Conservation (phyloP, 2,888 invertebrate genomes). For the Serrognathus titanus region DNA sequence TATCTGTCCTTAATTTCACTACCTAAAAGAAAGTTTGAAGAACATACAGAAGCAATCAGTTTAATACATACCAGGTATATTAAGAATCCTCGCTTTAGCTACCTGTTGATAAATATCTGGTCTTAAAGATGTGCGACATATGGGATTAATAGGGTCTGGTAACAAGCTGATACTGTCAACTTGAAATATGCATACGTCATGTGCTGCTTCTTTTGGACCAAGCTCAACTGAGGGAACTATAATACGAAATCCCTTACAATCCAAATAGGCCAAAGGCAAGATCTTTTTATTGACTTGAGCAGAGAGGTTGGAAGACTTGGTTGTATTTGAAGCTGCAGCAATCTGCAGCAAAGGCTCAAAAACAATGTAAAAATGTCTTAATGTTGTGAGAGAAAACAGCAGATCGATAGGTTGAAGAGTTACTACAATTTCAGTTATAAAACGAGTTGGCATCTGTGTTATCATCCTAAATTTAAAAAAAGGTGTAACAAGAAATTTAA, state of each 20-base stretch:
- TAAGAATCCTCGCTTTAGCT: slow-evolving; percentile 65
- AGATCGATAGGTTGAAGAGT: slow-evolving; percentile 78
- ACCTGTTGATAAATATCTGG: slow-evolving; percentile 72
- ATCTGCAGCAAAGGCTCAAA: slow-evolving; percentile 53
- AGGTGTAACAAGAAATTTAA: not conserved
- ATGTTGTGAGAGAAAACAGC: slow-evolving; percentile 58
- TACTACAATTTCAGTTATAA: slow-evolving; percentile 78
- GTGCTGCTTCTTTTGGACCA: slow-evolving; percentile 21
- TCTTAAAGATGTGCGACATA: slow-evolving; percentile 66
- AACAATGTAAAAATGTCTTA: slow-evolving; percentile 56
- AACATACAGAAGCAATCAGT: not conserved
- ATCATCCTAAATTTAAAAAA: not conserved
- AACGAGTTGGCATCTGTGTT: slow-evolving; percentile 36
- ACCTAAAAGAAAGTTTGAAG: slow-evolving; percentile 36
- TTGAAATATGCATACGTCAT: slow-evolving; percentile 52
- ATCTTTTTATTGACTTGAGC: slow-evolving; percentile 40
- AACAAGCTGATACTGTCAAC: slow-evolving; percentile 66
- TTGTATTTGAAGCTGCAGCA: slow-evolving; percentile 35
- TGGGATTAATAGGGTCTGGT: slow-evolving; percentile 85
- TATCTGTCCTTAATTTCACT: slow-evolving; percentile 84
- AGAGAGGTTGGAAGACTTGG: slow-evolving; percentile 13
- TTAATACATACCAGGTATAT: slow-evolving; percentile 55
- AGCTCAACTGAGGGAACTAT: slow-evolving; percentile 57
- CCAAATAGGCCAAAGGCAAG: slow-evolving; percentile 67
- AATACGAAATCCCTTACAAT: slow-evolving; percentile 64